Evolutionary conservation across 1,140 invertebrate species (phyloP).

Genomic region (Callitettix versicolor): DNA sequence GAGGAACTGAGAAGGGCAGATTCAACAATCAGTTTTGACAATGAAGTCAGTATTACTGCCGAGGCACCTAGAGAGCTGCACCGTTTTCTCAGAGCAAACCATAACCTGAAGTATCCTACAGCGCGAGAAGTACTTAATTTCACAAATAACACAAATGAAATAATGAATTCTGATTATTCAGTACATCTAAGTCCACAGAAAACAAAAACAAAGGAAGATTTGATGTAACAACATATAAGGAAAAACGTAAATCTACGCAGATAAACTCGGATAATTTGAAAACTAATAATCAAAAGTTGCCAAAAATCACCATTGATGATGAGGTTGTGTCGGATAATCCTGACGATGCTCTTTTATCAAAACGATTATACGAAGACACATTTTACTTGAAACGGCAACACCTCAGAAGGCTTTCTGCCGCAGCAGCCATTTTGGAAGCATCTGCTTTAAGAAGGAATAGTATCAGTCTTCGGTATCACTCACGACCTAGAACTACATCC

Average conservation of each 20-base stretch:
- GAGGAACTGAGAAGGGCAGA: constrained; percentile 30
- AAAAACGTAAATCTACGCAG: neutral
- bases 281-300: neutral
- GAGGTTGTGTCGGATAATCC: neutral
- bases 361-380: neutral
- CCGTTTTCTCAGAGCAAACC: constrained; percentile 46
- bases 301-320: neutral
- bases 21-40: constrained; percentile 27
- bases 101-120: constrained; percentile 62
- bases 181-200: neutral
- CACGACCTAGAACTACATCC: constrained; percentile 15
- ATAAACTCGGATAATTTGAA: neutral
- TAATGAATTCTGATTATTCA: constrained; percentile 3
- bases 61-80: constrained; percentile 14
- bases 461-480: constrained; percentile 5
- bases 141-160: constrained; percentile 41
- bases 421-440: constrained; percentile 4
- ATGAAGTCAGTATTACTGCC: constrained; percentile 22
- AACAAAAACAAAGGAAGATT: constrained; percentile 7
- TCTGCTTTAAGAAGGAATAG: constrained; percentile 3
- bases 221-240: constrained; percentile 5
- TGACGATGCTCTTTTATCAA: constrained; percentile 1
- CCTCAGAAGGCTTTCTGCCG: neutral
- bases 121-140: constrained; percentile 56
- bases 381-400: neutral